These are phyloP conservation scores for Operophtera brumata DNA, from an alignment of 2,888 invertebrate genomes.

Conservation along the genomic window DNA sequence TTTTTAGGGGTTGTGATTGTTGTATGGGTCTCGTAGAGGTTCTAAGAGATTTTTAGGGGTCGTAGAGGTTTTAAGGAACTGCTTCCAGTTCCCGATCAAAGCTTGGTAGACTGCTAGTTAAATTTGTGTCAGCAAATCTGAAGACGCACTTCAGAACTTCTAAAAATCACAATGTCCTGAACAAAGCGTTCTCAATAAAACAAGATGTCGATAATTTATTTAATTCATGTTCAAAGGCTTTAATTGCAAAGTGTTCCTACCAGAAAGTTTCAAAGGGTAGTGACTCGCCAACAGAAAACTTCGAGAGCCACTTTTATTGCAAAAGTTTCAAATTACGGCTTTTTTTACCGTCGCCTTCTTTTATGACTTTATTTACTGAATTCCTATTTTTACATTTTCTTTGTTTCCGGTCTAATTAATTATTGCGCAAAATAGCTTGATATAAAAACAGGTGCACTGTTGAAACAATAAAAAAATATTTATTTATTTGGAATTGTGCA, in stretches of 20 bases:
- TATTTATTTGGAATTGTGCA: too few relatives aligned
- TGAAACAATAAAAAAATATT: too few relatives aligned
- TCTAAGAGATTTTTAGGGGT: too few relatives aligned
- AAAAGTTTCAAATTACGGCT: constrained; percentile 17
- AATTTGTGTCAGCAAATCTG: too few relatives aligned
- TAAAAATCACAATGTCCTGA: not conserved
- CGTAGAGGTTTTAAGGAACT: too few relatives aligned
- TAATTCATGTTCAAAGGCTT: not conserved
- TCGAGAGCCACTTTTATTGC: constrained; percentile 21
- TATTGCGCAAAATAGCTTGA: not conserved
- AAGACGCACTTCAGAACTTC: too few relatives aligned
- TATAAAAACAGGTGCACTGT: too few relatives aligned
- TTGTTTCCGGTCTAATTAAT: not conserved
- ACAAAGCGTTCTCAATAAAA: not conserved
- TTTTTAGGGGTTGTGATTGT: too few relatives aligned
- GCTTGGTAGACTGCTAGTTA: too few relatives aligned
- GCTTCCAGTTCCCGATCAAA: too few relatives aligned
- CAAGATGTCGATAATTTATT: not conserved
- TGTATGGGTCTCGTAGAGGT: too few relatives aligned
- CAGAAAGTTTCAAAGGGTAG: constrained; percentile 15
- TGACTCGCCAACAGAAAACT: constrained; percentile 8
- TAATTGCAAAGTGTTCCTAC: constrained; percentile 14
- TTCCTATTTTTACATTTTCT: not conserved
- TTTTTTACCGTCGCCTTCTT: constrained; percentile 9
- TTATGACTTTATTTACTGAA: constrained; percentile 8